phyloP scores from a whole-genome alignment of 2,113 vertebrate species.

The Eclectus roratus region DNA sequence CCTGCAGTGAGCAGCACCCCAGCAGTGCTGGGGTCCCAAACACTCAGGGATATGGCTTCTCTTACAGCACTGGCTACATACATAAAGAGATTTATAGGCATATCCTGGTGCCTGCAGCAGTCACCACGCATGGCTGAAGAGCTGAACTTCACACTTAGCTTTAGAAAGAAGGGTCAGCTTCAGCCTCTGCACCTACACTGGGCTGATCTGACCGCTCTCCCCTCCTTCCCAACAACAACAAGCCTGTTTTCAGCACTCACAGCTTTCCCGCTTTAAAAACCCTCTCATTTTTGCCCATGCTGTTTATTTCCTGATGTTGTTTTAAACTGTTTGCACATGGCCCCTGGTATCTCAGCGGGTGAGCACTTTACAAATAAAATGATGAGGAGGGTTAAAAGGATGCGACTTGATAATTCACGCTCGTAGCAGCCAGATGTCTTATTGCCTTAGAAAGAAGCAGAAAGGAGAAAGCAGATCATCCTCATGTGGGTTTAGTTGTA shows the following conservation, averaged over 20 bases:
- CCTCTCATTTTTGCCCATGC: neutral
- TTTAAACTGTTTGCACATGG: conserved; percentile 54
- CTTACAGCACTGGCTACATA: neutral
- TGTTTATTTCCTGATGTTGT: conserved; percentile 8
- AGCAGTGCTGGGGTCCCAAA: neutral
- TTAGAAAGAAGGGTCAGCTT: neutral
- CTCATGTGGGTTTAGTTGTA: neutral
- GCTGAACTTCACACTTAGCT: neutral
- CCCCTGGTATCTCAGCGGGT: conserved; percentile 50
- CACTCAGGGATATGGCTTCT: neutral
- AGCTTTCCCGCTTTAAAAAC: neutral
- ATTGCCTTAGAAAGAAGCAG: conserved; percentile 43
- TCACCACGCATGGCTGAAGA: neutral
- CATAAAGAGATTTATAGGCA: neutral
- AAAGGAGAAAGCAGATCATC: conserved; percentile 36
- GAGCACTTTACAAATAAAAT: conserved; percentile 57
- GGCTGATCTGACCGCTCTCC: neutral
- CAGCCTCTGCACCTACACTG: neutral
- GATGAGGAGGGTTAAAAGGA: conserved; percentile 57
- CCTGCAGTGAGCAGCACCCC: neutral
- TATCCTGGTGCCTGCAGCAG: neutral
- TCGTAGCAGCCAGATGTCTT: conserved; percentile 65
- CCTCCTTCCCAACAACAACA: neutral
- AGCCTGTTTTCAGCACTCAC: neutral
- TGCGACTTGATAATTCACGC: conserved; percentile 32